Percentiles rank a stretch among this genome's conserved stretches.
These are phyloP conservation scores for Chrysogorgia sp. DNA, from an alignment of 92 coral and sea anemone species.

Conservation along the genomic window DNA sequence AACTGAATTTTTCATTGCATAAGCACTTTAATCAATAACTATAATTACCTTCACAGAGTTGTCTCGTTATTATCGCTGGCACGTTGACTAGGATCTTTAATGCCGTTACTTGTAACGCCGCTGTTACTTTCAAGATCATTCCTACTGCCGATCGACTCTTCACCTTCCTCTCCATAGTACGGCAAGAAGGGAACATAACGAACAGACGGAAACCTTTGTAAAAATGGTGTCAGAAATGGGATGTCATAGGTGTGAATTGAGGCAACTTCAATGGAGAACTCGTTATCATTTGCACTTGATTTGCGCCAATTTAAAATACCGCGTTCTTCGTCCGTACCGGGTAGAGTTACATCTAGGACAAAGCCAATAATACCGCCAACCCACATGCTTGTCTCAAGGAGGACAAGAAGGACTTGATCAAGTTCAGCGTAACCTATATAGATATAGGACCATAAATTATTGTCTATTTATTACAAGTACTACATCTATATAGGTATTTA, in stretches of 20 bases:
- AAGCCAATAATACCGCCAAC: constrained; percentile 84
- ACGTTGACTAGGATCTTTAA: too few relatives aligned
- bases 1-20: too few relatives aligned
- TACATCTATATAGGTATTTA: too few relatives aligned
- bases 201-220: constrained; percentile 31
- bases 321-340: constrained; percentile 92
- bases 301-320: constrained; percentile 80
- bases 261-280: constrained; percentile 35
- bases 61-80: too few relatives aligned
- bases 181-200: constrained; percentile 40
- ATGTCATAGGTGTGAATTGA: constrained; percentile 38
- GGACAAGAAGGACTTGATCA: constrained; percentile 79
- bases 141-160: neutral
- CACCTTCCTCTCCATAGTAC: neutral
- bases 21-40: too few relatives aligned
- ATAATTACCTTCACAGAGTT: too few relatives aligned
- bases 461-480: too few relatives aligned
- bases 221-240: constrained; percentile 10
- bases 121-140: neutral
- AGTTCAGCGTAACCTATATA: constrained; percentile 63
- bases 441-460: too few relatives aligned
- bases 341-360: constrained; percentile 85
- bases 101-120: neutral
- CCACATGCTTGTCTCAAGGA: constrained; percentile 87
- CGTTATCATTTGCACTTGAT: constrained; percentile 38